Evolutionary conservation across 2,797 vertebrate genomes (phyloP).

Genomic region (Discoglossus pictus): DNA sequence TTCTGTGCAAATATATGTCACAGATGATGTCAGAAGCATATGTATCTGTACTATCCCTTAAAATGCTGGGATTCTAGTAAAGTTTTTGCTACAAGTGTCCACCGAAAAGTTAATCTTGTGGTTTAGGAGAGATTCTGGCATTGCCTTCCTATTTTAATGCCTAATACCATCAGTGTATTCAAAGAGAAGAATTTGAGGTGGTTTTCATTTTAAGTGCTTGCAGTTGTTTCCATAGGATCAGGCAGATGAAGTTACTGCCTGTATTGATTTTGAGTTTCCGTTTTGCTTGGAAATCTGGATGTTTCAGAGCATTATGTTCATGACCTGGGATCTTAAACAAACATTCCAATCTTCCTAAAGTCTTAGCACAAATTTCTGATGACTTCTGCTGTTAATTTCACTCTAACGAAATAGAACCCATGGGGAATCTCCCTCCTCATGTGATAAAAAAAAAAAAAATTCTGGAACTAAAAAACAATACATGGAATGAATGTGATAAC

Average conservation of each 20-base stretch:
- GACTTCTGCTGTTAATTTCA: constrained; percentile 76
- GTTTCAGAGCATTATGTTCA: constrained; percentile 74
- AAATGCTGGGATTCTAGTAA: too few relatives aligned
- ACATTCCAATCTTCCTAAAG: constrained; percentile 82
- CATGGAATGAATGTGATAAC: constrained; percentile 10
- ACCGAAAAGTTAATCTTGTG: too few relatives aligned
- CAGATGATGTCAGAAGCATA: too few relatives aligned
- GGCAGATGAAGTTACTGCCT: constrained; percentile 83
- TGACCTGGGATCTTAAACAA: constrained; percentile 78
- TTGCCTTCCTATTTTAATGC: constrained; percentile 71
- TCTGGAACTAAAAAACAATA: constrained; percentile 5
- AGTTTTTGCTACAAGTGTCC: too few relatives aligned
- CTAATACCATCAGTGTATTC: constrained; percentile 75
- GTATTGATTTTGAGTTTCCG: constrained; percentile 84
- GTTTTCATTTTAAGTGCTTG: constrained; percentile 86
- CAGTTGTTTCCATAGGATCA: constrained; percentile 90
- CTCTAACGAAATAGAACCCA: constrained; percentile 69
- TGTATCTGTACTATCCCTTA: too few relatives aligned
- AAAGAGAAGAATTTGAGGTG: constrained; percentile 79
- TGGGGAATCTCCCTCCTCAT: constrained; percentile 59
- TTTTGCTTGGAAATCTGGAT: constrained; percentile 74
- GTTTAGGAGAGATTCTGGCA: constrained; percentile 66
- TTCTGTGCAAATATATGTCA: too few relatives aligned
- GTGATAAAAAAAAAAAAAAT: constrained; percentile 45
- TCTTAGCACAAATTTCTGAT: constrained; percentile 78